A percentile compares a stretch with the other conserved stretches of the same genome.
These are phyloP conservation scores for Dexiosoma caninum DNA, from an alignment of 2,888 invertebrate species.

Conservation along the genomic window DNA sequence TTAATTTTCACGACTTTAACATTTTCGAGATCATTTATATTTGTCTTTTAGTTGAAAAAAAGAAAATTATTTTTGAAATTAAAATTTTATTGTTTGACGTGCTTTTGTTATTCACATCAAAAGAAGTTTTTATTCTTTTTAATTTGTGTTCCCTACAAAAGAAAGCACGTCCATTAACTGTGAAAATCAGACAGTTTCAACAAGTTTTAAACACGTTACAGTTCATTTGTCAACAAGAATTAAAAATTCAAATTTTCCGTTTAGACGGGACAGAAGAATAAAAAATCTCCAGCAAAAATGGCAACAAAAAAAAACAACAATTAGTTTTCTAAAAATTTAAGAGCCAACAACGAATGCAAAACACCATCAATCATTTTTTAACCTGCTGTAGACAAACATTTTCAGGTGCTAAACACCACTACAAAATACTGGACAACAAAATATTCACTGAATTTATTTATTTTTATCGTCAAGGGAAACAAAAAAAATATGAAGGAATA, in stretches of 20 bases:
- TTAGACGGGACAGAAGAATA: not conserved
- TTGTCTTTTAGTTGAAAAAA: not conserved
- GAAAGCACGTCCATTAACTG: not conserved
- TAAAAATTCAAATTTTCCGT: conserved; percentile 19
- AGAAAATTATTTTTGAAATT: not conserved
- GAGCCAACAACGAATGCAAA: not conserved
- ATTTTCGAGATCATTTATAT: not conserved
- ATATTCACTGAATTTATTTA: not conserved
- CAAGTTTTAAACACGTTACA: conserved; percentile 22
- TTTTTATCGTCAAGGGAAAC: no score
- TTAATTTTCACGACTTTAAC: not conserved
- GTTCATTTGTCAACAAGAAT: conserved; percentile 52
- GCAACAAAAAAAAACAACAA: not conserved
- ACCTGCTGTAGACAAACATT: not conserved
- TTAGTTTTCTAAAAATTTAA: not conserved
- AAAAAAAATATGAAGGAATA: no score
- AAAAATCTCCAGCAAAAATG: not conserved
- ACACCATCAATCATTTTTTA: not conserved
- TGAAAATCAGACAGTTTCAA: conserved; percentile 14
- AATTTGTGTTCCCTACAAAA: not conserved
- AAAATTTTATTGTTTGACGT: not conserved
- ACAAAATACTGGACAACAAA: not conserved
- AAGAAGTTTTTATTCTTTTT: not conserved
- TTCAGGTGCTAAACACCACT: no score
- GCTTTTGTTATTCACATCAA: not conserved